phyloP scores from a whole-genome alignment of 2,888 invertebrate species.

The Machimus atricapillus region DNA sequence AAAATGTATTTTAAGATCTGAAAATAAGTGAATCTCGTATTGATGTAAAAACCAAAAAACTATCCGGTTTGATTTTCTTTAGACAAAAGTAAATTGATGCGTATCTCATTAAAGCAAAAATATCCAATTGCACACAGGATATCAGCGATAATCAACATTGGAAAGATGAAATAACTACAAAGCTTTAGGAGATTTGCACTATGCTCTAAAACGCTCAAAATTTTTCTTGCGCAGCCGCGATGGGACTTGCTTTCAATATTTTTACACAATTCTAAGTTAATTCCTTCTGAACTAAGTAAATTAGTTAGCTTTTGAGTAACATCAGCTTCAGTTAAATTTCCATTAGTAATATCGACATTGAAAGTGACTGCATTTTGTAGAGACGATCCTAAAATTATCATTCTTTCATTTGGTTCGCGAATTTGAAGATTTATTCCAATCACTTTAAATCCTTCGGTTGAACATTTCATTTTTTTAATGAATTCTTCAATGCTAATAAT shows the following conservation, averaged over 20 bases:
- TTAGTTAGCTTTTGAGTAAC: not conserved
- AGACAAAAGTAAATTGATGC: not conserved
- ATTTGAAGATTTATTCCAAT: not conserved
- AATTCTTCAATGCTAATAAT: not conserved
- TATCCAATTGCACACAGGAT: not conserved
- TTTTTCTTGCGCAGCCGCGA: not conserved
- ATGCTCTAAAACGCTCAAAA: not conserved
- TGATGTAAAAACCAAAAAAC: no score
- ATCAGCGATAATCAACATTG: not conserved
- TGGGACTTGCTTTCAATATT: not conserved
- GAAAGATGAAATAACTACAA: not conserved
- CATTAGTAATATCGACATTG: not conserved
- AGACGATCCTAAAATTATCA: not conserved
- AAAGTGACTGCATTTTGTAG: not conserved
- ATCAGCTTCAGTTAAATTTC: not conserved
- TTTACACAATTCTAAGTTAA: not conserved
- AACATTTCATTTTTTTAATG: not conserved
- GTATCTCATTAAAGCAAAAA: not conserved
- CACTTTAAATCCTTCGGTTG: not conserved
- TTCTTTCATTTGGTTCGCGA: not conserved
- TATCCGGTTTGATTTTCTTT: not conserved
- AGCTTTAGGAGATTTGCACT: not conserved
- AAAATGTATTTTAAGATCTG: no score
- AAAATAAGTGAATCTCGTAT: no score
- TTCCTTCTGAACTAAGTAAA: not conserved